Evolutionary conservation across 2,888 invertebrate species (phyloP).

Genomic region (Volucella zonaria): DNA sequence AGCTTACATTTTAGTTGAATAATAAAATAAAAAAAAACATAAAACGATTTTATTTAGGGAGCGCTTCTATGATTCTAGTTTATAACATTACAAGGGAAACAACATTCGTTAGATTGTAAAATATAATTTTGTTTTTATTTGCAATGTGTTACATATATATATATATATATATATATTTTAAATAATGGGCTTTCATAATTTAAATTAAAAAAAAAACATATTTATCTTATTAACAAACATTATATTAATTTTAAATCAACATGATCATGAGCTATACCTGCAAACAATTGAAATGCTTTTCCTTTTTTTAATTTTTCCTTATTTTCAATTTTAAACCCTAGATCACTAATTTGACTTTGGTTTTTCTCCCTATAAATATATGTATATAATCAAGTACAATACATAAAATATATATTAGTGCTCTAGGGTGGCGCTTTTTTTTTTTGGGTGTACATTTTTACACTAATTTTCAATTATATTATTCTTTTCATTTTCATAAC

Average conservation of each 20-base stretch:
- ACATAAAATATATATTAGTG: conserved; percentile 27
- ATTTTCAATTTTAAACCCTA: conserved; percentile 30
- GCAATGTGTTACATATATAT: conserved; percentile 50
- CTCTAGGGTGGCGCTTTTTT: conserved; percentile 35
- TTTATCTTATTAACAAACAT: conserved; percentile 9
- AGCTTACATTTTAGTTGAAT: conserved; percentile 5
- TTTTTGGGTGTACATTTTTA: conserved; percentile 13
- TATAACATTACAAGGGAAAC: conserved; percentile 45
- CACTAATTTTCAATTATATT: conserved; percentile 53
- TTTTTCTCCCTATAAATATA: neutral
- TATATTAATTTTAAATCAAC: conserved; percentile 7
- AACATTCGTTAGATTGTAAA: conserved; percentile 57
- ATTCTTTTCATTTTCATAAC: conserved; percentile 48
- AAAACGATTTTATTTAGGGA: conserved; percentile 39
- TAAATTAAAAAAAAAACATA: conserved; percentile 15
- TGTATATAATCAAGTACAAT: neutral
- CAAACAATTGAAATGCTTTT: conserved; percentile 15
- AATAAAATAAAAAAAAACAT: conserved; percentile 9
- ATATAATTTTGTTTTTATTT: conserved; percentile 74
- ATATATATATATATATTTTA: conserved; percentile 1
- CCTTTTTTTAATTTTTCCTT: neutral
- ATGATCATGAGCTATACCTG: neutral
- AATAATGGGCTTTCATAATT: conserved; percentile 28
- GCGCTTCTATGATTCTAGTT: conserved; percentile 41
- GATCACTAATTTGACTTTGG: conserved; percentile 32